A percentile compares a stretch with the other conserved stretches of the same genome.
Conservation (phyloP, 2,888 invertebrate species). For the Antheraea yamamai region DNA sequence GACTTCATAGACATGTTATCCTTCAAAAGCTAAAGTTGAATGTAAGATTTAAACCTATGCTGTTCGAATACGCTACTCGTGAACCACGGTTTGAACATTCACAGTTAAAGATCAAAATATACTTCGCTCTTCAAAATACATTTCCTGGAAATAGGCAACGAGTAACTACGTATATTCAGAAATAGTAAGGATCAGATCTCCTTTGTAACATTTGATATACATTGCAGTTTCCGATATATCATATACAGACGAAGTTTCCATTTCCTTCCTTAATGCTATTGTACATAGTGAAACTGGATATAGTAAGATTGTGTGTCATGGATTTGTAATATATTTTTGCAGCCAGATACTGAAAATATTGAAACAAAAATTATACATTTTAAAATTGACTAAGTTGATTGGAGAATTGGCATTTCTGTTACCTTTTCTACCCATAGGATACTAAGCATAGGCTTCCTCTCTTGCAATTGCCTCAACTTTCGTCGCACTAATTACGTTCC, state of each 20-base stretch:
- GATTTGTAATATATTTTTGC: neutral
- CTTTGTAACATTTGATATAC: neutral
- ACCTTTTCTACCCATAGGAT: too few relatives aligned
- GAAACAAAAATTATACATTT: too few relatives aligned
- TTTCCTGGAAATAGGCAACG: neutral
- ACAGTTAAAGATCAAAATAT: neutral
- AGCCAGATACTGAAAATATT: neutral
- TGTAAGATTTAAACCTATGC: too few relatives aligned
- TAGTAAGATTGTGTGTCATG: neutral
- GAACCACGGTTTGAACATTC: neutral
- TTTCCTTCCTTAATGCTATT: neutral
- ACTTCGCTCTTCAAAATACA: neutral
- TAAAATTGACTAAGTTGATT: too few relatives aligned
- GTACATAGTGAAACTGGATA: neutral
- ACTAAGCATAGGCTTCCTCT: too few relatives aligned
- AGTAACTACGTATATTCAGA: neutral
- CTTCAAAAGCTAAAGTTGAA: too few relatives aligned
- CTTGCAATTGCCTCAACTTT: too few relatives aligned
- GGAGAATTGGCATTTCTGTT: too few relatives aligned
- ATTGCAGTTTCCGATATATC: neutral
- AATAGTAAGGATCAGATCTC: neutral
- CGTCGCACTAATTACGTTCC: too few relatives aligned
- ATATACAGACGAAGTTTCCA: neutral
- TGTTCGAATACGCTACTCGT: too few relatives aligned
- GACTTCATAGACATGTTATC: too few relatives aligned